These are phyloP conservation scores for Zalophus californianus DNA, from an alignment of 2,797 vertebrate genomes.

Conservation along the genomic window DNA sequence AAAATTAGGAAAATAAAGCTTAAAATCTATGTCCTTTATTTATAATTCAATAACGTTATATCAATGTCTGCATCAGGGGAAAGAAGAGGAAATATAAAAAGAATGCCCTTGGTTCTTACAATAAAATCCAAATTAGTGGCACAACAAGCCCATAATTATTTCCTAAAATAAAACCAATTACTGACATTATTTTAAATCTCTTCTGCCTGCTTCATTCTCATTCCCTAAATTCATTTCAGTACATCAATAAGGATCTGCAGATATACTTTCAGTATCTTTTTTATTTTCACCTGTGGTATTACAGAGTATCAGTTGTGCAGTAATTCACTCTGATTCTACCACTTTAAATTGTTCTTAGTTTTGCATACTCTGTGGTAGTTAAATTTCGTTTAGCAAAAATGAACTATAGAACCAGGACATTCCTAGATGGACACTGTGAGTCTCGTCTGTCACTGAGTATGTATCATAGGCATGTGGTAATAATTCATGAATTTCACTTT, in stretches of 20 bases:
- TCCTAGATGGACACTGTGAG: not conserved
- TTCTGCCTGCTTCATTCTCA: not conserved
- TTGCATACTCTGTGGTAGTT: not conserved
- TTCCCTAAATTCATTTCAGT: not conserved
- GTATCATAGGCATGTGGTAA: not conserved
- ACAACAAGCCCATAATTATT: not conserved
- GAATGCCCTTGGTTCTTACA: not conserved
- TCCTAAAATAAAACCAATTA: not conserved
- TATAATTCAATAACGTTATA: constrained; percentile 26
- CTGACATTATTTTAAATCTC: not conserved
- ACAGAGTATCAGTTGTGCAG: not conserved
- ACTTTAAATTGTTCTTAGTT: not conserved
- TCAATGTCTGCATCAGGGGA: not conserved
- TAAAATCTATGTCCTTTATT: not conserved
- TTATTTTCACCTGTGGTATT: not conserved
- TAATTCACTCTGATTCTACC: not conserved
- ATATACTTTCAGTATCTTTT: not conserved
- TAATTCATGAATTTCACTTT: not conserved
- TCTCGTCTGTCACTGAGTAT: not conserved
- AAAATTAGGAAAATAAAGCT: not conserved
- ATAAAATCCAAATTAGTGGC: not conserved
- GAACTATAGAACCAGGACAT: not conserved
- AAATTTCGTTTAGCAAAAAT: constrained; percentile 28
- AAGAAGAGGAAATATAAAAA: not conserved
- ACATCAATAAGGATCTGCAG: not conserved